Evolutionary conservation across 2,888 invertebrate genomes (phyloP), one percentile per base, ranked within the genome.

Genomic region (Epinotia brunnichana): DNA sequence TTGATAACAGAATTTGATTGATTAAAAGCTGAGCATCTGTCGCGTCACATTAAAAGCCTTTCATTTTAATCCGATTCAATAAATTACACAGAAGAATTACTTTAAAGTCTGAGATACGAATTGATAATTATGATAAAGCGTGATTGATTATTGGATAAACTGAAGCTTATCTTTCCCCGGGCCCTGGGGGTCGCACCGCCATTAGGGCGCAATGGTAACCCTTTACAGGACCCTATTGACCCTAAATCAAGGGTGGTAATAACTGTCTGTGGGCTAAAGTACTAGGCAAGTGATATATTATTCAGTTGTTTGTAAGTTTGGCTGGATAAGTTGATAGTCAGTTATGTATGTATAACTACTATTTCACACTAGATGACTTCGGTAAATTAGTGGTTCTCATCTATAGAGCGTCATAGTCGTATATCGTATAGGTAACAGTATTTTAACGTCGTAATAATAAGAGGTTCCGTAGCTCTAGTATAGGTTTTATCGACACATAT

Each of bases 231-330:
- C 67, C 62, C 61, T 60, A 62, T 68, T 56, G 72, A 72, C 72
- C 67, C 67, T 72, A 72, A 72, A 72, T 72, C 72, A 72, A 72
- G 67, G 62, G 62, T 56, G 67, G 61, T 67, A 72, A 72, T 67
- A 72, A 72, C 67, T 67, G 72, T 72, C 62, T 68, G 56, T 19
- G 53, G 60, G 41, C 60, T 60, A 21, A 67, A 72, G 60, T 67
- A 69, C 60, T 60, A 53, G 64, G 41, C 59, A 66, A 67, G 61
- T 62, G 67, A 72, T 61, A 68, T 67, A 72, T 67, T 68, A 72
- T 72, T 60, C 67, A 72, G 41, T 51, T 35, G 62, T 17, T 51
- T 11, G 61, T 62, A 62, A 62, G 11, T 48, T 62, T 48, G 24
- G 4, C 7, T 29, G 17, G 48, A 62, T 48, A 62, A 62, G 48